Evolutionary conservation across 2,888 invertebrate species (phyloP).

Genomic region (Meandrusa payeni): DNA sequence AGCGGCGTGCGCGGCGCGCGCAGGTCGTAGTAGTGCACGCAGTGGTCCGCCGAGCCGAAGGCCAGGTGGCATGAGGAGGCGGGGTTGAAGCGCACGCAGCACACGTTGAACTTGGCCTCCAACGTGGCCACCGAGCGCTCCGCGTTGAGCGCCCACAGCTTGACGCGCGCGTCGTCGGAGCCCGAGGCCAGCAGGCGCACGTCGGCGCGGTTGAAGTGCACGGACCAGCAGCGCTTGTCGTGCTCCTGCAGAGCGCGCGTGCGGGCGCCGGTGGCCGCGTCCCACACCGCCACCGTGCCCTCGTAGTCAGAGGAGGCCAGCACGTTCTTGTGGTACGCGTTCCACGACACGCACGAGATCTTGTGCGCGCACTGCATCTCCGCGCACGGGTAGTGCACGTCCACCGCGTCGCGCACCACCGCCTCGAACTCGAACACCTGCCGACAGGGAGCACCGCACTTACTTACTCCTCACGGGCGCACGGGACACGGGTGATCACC

Average conservation of each 20-base stretch:
- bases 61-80: slow-evolving; percentile 91
- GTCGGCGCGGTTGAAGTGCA: slow-evolving; percentile 96
- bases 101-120: slow-evolving; percentile 96
- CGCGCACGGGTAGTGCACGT: slow-evolving; percentile 94
- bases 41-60: slow-evolving; percentile 98
- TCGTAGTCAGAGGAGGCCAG: slow-evolving; percentile 97
- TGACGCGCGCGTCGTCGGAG: slow-evolving; percentile 94
- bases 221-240: slow-evolving; percentile 97
- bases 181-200: slow-evolving; percentile 94
- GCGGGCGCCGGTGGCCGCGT: slow-evolving; percentile 88
- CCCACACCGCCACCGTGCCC: slow-evolving; percentile 96
- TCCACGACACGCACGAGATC: slow-evolving; percentile 97
- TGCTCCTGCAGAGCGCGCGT: slow-evolving; percentile 90
- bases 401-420: slow-evolving; percentile 91
- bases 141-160: slow-evolving; percentile 94
- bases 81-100: slow-evolving; percentile 90
- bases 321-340: slow-evolving; percentile 90
- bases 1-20: slow-evolving; percentile 90
- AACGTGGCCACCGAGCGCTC: slow-evolving; percentile 91
- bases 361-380: slow-evolving; percentile 96
- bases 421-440: slow-evolving; percentile 92
- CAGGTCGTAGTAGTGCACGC: slow-evolving; percentile 97
- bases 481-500: background rate
- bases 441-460: too few relatives aligned
- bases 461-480: too few relatives aligned